Percentiles rank a stretch among this genome's conserved stretches.
These are phyloP conservation scores for Leptopterna dolabrata DNA, from an alignment of 2,888 invertebrate genomes.

Conservation along the genomic window DNA sequence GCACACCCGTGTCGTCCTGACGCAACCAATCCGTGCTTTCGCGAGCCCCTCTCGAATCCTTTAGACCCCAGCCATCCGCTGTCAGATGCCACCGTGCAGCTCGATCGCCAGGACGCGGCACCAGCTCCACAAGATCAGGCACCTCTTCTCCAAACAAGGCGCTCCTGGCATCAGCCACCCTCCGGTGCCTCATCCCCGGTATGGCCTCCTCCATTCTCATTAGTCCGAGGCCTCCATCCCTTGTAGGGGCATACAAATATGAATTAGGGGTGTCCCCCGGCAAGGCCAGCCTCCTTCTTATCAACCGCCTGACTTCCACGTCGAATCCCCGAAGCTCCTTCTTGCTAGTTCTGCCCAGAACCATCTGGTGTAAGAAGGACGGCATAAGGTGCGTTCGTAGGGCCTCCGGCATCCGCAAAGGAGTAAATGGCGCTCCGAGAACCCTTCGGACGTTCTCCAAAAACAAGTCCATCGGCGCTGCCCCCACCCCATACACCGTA, in stretches of 20 bases:
- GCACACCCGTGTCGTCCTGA: no score
- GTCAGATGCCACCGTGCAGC: no score
- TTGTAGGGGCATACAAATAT: neutral
- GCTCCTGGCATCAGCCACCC: no score
- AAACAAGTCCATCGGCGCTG: neutral
- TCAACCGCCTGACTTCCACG: neutral
- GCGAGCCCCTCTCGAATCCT: no score
- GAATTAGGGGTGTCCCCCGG: neutral
- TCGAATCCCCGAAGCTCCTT: neutral
- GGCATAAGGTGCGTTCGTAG: neutral
- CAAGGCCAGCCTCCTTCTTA: neutral
- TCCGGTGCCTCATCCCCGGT: no score
- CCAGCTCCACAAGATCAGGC: no score
- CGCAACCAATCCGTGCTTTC: no score
- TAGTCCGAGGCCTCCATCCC: neutral
- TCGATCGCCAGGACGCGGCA: neutral
- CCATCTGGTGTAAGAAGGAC: neutral
- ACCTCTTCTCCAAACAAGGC: no score
- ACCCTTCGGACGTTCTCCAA: neutral
- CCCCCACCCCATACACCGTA: neutral
- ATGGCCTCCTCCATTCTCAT: no score
- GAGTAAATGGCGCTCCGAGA: neutral
- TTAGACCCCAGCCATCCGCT: no score
- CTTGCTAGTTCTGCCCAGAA: neutral
- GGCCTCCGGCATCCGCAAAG: neutral